Percentiles rank a stretch among this genome's conserved stretches.
Evolutionary conservation across 2,888 invertebrate genomes (phyloP).

Genomic region (Hirtodrosophila confusa): DNA sequence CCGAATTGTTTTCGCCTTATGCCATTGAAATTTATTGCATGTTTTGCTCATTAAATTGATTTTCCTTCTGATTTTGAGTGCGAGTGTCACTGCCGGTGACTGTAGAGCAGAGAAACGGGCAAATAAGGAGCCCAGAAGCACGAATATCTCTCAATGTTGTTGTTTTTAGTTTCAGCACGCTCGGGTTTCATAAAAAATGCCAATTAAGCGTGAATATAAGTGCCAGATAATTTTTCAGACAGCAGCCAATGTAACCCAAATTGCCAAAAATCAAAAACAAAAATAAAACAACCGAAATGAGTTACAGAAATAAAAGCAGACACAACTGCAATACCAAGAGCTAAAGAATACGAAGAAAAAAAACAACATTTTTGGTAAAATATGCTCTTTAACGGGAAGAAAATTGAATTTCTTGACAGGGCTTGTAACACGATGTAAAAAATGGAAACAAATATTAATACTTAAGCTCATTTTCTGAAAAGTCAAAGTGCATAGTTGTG

Average conservation of each 20-base stretch:
- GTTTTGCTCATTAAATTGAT: slow-evolving; percentile 82
- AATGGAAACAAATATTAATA: not conserved
- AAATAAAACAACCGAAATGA: slow-evolving; percentile 42
- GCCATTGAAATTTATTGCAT: slow-evolving; percentile 75
- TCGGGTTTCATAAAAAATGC: slow-evolving; percentile 81
- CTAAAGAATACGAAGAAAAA: slow-evolving; percentile 25
- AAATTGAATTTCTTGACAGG: slow-evolving; percentile 23
- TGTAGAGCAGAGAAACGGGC: slow-evolving; percentile 23
- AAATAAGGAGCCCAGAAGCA: slow-evolving; percentile 70
- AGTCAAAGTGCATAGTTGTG: not conserved
- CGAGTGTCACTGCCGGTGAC: slow-evolving; percentile 79
- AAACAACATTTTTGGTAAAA: slow-evolving; percentile 39
- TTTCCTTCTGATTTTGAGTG: slow-evolving; percentile 79
- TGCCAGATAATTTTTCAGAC: slow-evolving; percentile 81
- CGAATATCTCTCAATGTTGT: slow-evolving; percentile 61
- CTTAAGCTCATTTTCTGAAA: not conserved
- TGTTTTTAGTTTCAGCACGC: slow-evolving; percentile 65
- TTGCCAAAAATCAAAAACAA: slow-evolving; percentile 64
- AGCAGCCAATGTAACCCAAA: slow-evolving; percentile 81
- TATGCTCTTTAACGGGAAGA: slow-evolving; percentile 55
- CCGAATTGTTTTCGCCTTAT: slow-evolving; percentile 53
- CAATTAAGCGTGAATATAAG: slow-evolving; percentile 83
- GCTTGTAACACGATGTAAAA: slow-evolving; percentile 27
- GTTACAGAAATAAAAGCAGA: slow-evolving; percentile 56
- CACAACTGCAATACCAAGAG: slow-evolving; percentile 36